Base-by-base conservation (phyloP, 53 echinoderm and acorn worm genomes). In the Apostichopus leukothele region DNA sequence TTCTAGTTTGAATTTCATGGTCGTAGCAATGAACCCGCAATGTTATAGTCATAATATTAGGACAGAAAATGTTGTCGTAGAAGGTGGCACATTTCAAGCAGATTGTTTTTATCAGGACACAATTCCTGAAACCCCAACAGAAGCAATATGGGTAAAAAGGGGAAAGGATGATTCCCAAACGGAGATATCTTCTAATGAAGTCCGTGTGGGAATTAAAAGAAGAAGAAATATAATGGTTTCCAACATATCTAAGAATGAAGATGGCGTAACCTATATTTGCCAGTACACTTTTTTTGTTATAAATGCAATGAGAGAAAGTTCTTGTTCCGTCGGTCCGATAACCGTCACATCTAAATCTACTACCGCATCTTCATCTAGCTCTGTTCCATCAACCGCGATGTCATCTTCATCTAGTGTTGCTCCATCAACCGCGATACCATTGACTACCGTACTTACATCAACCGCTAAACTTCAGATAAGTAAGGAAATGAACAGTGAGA, bases 51-150 rank as follows among this genome's bases (percentile, higher is more conserved):
- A 21, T 13, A 18, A 19, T 9, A 18, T 55, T 19, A 68, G 20
- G 16, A 21, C 52, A 50, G 5, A 77, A 19, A 18, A 12, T 59
- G 8, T 20, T 52, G 5, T 80, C 12, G 6, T 19, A 55, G 7
- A 20, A 22, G 80, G 80, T 7, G 18, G 54, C 14, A n/a, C 16
- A 54, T 54, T 80, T 57, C n/a, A 8, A 1, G 80, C 80, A 80
- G 80, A 80, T 54, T 80, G 80, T 14, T 80, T 80, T 55, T 80
- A 80, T 19, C n/a, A 9, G 51, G 20, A 57, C 20, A 20, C 3
- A 52, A 10, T 7, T 50, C 5, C 51, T n/a, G 5, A 0, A 52
- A 4, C 4, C 19, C 7, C 16, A n/a, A 19, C 71, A 19, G n/a
- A 57, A 57, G 9, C 18, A 6, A 68, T 4, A 22, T 80, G 80